Evolutionary conservation across 2,888 invertebrate species (phyloP).

Genomic region (Ditylenchus weischeri): DNA sequence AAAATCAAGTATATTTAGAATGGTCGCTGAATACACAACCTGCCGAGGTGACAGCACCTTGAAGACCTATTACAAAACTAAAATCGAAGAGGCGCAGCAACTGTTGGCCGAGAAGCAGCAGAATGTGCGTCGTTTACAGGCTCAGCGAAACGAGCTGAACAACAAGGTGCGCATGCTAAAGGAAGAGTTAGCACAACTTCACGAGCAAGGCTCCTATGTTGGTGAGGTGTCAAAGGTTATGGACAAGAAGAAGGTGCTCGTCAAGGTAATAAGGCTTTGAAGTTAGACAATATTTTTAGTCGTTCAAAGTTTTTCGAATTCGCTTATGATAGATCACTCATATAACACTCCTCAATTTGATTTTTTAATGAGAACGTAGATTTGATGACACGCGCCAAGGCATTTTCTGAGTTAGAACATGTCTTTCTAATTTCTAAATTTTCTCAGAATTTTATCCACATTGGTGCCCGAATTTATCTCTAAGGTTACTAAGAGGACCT

Average conservation of each 20-base stretch:
- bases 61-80: constrained; percentile 80
- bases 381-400: too few relatives aligned
- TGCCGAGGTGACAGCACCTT: constrained; percentile 27
- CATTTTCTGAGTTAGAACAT: too few relatives aligned
- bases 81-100: constrained; percentile 90
- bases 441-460: too few relatives aligned
- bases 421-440: too few relatives aligned
- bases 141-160: constrained; percentile 96
- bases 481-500: too few relatives aligned
- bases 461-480: too few relatives aligned
- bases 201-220: constrained; percentile 97
- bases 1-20: not conserved
- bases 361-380: too few relatives aligned
- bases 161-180: constrained; percentile 75
- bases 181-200: constrained; percentile 88
- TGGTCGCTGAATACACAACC: not conserved
- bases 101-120: constrained; percentile 95
- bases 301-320: constrained; percentile 1
- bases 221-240: constrained; percentile 99
- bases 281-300: not conserved
- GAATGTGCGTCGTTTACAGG: constrained; percentile 90
- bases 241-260: constrained; percentile 99
- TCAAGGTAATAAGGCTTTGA: constrained; percentile 67
- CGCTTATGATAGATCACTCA: too few relatives aligned
- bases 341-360: too few relatives aligned